A percentile compares a stretch with the other conserved stretches of the same genome.
These are phyloP conservation scores for Ferdinandea cuprea DNA, from an alignment of 2,888 invertebrate genomes.

Conservation along the genomic window DNA sequence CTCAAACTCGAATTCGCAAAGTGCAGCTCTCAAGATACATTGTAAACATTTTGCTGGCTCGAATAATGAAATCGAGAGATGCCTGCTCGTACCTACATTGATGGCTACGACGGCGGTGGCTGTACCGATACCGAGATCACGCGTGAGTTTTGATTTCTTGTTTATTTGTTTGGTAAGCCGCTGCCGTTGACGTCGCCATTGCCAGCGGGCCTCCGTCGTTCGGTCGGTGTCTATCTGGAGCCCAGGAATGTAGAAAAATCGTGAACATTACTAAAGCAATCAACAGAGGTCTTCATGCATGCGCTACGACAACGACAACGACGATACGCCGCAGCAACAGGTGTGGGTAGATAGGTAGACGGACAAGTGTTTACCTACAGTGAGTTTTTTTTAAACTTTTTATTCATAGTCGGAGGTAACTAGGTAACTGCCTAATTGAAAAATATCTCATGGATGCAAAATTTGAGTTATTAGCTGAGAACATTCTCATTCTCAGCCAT, in stretches of 20 bases:
- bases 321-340: conserved; percentile 43
- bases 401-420: not conserved
- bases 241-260: conserved; percentile 70
- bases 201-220: no score
- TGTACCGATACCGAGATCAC: conserved; percentile 23
- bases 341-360: conserved; percentile 71
- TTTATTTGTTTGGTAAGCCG: conserved; percentile 41
- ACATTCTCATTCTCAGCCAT: conserved; percentile 12
- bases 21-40: conserved; percentile 29
- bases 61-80: conserved; percentile 55
- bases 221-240: conserved; percentile 30
- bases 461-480: conserved; percentile 54
- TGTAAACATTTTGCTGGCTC: conserved; percentile 12
- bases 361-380: conserved; percentile 59
- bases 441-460: conserved; percentile 47
- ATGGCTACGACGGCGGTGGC: conserved; percentile 7
- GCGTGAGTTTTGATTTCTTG: conserved; percentile 68
- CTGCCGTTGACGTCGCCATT: conserved; percentile 18
- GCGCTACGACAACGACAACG: conserved; percentile 26
- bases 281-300: conserved; percentile 54
- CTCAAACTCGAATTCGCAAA: conserved; percentile 14
- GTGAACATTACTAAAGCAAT: conserved; percentile 68
- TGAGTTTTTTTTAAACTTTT: conserved; percentile 37
- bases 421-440: conserved; percentile 33
- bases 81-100: conserved; percentile 29